These are phyloP conservation scores for Lasioglossum zephyrum DNA, from an alignment of 2,888 invertebrate species.

Conservation along the genomic window DNA sequence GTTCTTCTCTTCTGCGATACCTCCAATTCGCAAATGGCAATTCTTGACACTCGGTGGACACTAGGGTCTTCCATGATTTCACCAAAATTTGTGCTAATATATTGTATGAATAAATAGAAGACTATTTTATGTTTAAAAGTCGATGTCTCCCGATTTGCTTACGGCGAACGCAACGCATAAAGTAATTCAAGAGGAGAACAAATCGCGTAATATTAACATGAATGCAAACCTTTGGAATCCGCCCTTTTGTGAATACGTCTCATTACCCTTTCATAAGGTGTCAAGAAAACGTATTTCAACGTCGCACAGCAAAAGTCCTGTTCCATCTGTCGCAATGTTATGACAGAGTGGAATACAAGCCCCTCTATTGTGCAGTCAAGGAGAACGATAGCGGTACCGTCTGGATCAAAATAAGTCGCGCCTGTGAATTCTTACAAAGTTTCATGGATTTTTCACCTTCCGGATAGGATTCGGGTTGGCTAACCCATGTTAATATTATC, in stretches of 20 bases:
- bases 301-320: conserved; percentile 46
- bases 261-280: conserved; percentile 64
- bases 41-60: background rate
- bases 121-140: background rate
- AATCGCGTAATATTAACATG: conserved; percentile 8
- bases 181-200: conserved; percentile 3
- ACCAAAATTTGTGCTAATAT: background rate
- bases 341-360: conserved; percentile 35
- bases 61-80: background rate
- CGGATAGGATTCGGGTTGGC: background rate
- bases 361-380: background rate
- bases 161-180: conserved; percentile 5
- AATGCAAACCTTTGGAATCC: conserved; percentile 7
- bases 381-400: background rate
- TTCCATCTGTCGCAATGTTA: conserved; percentile 40
- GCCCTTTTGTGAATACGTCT: conserved; percentile 49
- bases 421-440: background rate
- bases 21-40: background rate
- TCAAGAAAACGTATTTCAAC: conserved; percentile 35
- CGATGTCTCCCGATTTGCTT: background rate
- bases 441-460: background rate
- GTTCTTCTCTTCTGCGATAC: background rate
- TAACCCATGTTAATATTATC: background rate
- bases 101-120: background rate
- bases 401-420: background rate